Percentiles rank a stretch among this genome's conserved stretches.
These are phyloP conservation scores for Sinotaia quadrata DNA, from an alignment of 2,888 invertebrate species.

Conservation along the genomic window DNA sequence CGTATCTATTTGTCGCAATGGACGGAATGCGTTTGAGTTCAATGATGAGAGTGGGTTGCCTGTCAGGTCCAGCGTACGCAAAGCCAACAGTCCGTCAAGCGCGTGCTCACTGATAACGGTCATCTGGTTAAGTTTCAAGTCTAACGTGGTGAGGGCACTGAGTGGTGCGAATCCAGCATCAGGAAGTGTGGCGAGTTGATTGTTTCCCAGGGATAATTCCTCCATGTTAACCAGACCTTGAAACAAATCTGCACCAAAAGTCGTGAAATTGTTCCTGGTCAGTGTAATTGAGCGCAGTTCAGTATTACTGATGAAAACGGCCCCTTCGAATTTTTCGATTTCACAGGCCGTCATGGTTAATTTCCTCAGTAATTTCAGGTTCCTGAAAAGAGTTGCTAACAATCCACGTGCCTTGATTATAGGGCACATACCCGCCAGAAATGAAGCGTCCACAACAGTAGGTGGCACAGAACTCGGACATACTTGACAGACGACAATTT, in stretches of 20 bases:
- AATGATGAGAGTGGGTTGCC: conserved; percentile 42
- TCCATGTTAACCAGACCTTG: conserved; percentile 42
- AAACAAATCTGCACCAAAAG: conserved; percentile 33
- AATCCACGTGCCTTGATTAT: conserved; percentile 8
- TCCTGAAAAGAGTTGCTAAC: conserved; percentile 11
- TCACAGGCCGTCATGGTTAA: conserved; percentile 16
- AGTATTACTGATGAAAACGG: conserved; percentile 15
- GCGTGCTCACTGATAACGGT: conserved; percentile 19
- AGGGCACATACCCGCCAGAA: conserved; percentile 22
- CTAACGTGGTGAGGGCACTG: conserved; percentile 35
- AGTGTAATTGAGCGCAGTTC: conserved; percentile 6
- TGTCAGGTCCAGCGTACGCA: conserved; percentile 37
- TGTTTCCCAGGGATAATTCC: conserved; percentile 41
- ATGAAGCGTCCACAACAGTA: conserved; percentile 10
- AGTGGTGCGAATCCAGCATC: conserved; percentile 40
- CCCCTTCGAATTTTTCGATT: conserved; percentile 7
- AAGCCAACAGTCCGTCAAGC: conserved; percentile 39
- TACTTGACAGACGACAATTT: conserved; percentile 25
- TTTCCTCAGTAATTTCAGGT: conserved; percentile 7
- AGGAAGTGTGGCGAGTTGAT: conserved; percentile 33
- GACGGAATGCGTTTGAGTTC: conserved; percentile 37
- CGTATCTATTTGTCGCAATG: conserved; percentile 16
- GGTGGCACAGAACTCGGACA: conserved; percentile 30
- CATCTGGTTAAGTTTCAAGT: conserved; percentile 40
- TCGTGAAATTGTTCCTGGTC: conserved; percentile 24